Conservation (phyloP, 2,113 vertebrate species). For the Bos indicus region DNA sequence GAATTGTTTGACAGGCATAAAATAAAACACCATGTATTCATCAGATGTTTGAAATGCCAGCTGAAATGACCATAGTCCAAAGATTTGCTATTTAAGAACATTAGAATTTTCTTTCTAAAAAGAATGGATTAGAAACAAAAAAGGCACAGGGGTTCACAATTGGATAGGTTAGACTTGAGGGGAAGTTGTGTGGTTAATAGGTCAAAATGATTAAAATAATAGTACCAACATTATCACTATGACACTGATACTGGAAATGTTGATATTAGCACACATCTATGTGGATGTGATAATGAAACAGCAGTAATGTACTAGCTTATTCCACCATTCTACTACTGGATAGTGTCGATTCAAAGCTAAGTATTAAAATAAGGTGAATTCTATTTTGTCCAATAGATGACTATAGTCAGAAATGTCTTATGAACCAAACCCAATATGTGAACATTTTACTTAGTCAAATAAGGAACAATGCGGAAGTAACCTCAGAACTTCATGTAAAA, state of each 20-base stretch:
- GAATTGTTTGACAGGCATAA: not conserved
- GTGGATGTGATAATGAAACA: not conserved
- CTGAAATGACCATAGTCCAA: not conserved
- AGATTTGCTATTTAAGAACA: conserved; percentile 7
- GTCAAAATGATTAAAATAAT: conserved; percentile 11
- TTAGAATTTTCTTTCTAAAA: conserved; percentile 4
- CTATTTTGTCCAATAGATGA: not conserved
- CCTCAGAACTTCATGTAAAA: not conserved
- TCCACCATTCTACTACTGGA: not conserved
- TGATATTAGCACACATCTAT: not conserved
- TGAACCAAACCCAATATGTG: not conserved
- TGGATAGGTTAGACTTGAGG: not conserved
- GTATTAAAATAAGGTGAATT: conserved; percentile 1
- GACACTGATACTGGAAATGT: not conserved
- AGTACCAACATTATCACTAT: not conserved
- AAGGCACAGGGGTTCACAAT: not conserved
- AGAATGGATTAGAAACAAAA: not conserved
- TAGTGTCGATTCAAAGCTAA: not conserved
- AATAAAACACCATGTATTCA: conserved; percentile 27
- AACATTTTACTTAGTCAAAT: not conserved
- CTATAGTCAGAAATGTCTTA: not conserved
- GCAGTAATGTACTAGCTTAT: not conserved
- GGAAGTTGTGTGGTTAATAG: not conserved
- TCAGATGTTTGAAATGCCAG: conserved; percentile 13
- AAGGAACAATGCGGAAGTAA: conserved; percentile 18